Base-by-base conservation (phyloP, 2,888 invertebrate species). In the Microdon myrmicae region DNA sequence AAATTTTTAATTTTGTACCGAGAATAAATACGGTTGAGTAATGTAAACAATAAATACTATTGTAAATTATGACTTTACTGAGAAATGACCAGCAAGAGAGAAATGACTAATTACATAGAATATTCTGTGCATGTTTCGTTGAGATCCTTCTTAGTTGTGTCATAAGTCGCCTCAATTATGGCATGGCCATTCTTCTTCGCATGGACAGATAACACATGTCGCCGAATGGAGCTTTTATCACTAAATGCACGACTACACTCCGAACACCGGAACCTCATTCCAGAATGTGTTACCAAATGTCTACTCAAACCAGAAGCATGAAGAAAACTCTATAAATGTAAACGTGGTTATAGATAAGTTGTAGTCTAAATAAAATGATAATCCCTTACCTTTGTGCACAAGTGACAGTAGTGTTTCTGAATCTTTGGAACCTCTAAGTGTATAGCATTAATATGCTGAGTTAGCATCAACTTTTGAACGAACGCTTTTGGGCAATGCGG, bases 391-490 rank as follows among this genome's bases (percentile, higher is more conserved):
- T 87, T 87, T 1, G 85, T 83, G 70, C 87, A 88, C 9, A 87
- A 74, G 34, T 86, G 82, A 73, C 90, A 90, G 72, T 84, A 83
- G 74, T 89, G 88, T 61, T 87, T 79, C 78, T 23, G 84, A 82
- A 72, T 82, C 80, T 70, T 85, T 79, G 85, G 83, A 60, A 82
- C 83, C 39, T 85, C 83, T 26, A 84, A 82, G 72, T 87, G 87
- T 19, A 83, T 80, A 1, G 84, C 79, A 25, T 72, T 72, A 72
- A 85, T 82, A 75, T 90, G 90, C 17, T 85, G 82, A 10, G 80
- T 79, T 10, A 90, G 79, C 35, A 88, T 85, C 69, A 86, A 85
- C 67, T 88, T 87, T 76, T 90, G 90, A 0, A 89, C 87, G 78
- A 89, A 90, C 59, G 87, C 85, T 73, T 86, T 87, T 0, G 83